Percentiles rank a stretch among this genome's conserved stretches.
These are phyloP conservation scores for Vanessa atalanta DNA, from an alignment of 1,140 invertebrate species.

Conservation along the genomic window DNA sequence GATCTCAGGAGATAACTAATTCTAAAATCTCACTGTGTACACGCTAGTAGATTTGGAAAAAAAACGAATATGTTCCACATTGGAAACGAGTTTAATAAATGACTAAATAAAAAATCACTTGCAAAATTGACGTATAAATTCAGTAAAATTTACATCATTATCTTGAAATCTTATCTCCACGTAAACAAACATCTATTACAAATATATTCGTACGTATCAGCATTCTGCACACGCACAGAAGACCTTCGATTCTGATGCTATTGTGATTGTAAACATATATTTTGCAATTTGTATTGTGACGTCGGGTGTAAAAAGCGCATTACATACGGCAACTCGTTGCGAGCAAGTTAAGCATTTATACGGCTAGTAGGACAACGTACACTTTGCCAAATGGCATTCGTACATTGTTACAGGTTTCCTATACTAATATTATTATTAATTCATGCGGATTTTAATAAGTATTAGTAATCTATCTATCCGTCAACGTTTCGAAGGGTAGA, in stretches of 20 bases:
- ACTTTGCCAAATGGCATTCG: background rate
- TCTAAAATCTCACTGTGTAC: too few relatives aligned
- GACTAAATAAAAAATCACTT: too few relatives aligned
- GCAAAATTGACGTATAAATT: too few relatives aligned
- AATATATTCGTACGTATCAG: background rate
- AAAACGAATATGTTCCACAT: too few relatives aligned
- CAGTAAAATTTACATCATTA: background rate
- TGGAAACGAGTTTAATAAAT: too few relatives aligned
- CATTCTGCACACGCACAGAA: slow-evolving; percentile 19
- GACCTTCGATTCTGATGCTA: slow-evolving; percentile 23
- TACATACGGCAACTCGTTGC: background rate
- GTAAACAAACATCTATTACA: background rate
- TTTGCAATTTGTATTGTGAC: slow-evolving; percentile 26
- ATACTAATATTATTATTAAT: too few relatives aligned
- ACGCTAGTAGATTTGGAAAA: too few relatives aligned
- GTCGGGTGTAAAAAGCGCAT: slow-evolving; percentile 14
- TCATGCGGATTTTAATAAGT: too few relatives aligned
- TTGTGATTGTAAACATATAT: slow-evolving; percentile 25
- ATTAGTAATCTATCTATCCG: too few relatives aligned
- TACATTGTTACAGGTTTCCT: too few relatives aligned
- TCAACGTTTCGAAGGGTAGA: too few relatives aligned
- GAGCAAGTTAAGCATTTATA: background rate
- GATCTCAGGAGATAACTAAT: too few relatives aligned
- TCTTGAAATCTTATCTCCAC: background rate
- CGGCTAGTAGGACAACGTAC: background rate